phyloP scores from a whole-genome alignment of 2,888 invertebrate species.

The Lordiphosa fenestrarum region DNA sequence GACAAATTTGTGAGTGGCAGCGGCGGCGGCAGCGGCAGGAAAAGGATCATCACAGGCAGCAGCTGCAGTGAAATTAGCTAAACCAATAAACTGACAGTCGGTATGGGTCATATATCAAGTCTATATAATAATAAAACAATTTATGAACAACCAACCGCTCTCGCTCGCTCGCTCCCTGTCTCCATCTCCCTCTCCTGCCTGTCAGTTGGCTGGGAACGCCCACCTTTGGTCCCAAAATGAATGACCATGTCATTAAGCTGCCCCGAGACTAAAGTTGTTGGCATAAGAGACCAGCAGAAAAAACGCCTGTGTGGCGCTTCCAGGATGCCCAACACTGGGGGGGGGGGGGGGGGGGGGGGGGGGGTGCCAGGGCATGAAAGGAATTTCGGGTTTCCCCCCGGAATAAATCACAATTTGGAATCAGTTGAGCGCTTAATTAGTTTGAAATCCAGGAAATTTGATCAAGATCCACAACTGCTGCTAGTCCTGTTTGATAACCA shows the following conservation, averaged over 20 bases:
- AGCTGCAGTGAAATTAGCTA: slow-evolving; percentile 62
- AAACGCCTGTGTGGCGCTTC: too few species aligned
- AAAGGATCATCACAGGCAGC: slow-evolving; percentile 13
- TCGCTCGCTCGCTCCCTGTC: slow-evolving; percentile 6
- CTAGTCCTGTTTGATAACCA: too few species aligned
- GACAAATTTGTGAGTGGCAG: slow-evolving; percentile 62
- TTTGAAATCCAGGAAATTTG: too few species aligned
- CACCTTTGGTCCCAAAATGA: slow-evolving; percentile 62
- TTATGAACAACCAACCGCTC: slow-evolving; percentile 62
- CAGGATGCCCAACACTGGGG: too few species aligned
- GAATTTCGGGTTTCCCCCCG: too few species aligned
- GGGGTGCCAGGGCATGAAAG: too few species aligned
- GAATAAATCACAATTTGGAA: too few species aligned
- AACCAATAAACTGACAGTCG: slow-evolving; percentile 71
- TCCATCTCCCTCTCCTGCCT: slow-evolving; percentile 31
- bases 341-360: too few species aligned
- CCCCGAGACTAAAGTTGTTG: slow-evolving; percentile 13
- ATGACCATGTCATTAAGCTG: slow-evolving; percentile 67
- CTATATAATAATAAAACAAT: slow-evolving; percentile 73
- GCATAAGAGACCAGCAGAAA: too few species aligned
- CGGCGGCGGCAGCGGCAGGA: background rate
- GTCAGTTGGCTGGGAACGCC: slow-evolving; percentile 65
- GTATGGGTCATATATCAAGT: slow-evolving; percentile 61
- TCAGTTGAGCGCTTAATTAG: too few species aligned
- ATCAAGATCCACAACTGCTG: too few species aligned